Conservation (phyloP, 2,797 vertebrate genomes). For the Sphaeramia orbicularis region DNA sequence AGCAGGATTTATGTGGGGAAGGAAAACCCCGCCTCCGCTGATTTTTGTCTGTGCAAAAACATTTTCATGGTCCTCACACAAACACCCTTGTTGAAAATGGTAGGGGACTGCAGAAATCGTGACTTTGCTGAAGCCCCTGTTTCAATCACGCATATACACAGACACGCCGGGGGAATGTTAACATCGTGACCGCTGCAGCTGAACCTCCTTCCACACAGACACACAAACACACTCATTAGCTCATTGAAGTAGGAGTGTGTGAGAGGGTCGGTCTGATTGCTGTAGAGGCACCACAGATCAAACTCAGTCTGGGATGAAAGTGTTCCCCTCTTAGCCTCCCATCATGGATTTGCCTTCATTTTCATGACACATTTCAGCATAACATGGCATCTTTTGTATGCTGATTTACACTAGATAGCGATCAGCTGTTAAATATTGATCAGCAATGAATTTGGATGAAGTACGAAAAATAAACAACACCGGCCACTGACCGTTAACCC, state of each 20-base stretch:
- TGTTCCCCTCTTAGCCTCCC: conserved; percentile 8
- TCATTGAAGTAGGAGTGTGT: conserved; percentile 24
- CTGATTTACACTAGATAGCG: neutral
- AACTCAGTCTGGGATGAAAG: conserved; percentile 34
- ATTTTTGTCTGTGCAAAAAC: conserved; percentile 27
- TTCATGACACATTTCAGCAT: conserved; percentile 13
- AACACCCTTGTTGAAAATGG: neutral
- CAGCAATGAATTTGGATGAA: conserved; percentile 8
- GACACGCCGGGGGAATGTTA: conserved; percentile 3
- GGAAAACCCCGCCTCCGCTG: conserved; percentile 5
- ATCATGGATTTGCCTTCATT: conserved; percentile 15
- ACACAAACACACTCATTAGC: conserved; percentile 12
- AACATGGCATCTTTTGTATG: conserved; percentile 6
- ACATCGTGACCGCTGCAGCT: conserved; percentile 52
- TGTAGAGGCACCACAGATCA: conserved; percentile 28
- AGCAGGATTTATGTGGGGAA: neutral
- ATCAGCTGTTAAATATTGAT: conserved; percentile 16
- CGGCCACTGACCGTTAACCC: no score
- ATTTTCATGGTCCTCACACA: conserved; percentile 10
- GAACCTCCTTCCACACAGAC: conserved; percentile 1
- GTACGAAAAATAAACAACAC: neutral
- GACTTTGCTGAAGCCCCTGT: conserved; percentile 29
- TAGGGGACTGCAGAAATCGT: conserved; percentile 47
- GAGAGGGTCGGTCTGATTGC: conserved; percentile 39
- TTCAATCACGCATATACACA: neutral